A percentile compares a stretch with the other conserved stretches of the same genome.
Evolutionary conservation across 2,888 invertebrate species (phyloP).

Genomic region (Folsomia manolachei): DNA sequence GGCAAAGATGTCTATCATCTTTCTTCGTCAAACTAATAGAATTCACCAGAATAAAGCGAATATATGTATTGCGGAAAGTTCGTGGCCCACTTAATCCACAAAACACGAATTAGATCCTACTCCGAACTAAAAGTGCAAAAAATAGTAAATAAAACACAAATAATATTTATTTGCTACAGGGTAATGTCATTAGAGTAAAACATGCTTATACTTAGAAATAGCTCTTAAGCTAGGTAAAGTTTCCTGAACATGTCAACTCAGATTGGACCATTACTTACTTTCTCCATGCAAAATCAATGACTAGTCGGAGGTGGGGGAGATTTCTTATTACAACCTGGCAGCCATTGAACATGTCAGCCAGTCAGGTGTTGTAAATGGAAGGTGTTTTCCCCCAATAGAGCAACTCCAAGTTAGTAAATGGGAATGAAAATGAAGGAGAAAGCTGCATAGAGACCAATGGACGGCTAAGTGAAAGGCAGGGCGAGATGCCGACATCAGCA

Average conservation of each 20-base stretch:
- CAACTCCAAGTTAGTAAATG: no score
- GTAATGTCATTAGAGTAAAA: no score
- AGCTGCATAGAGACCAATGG: constrained; percentile 14
- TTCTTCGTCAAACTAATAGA: background rate
- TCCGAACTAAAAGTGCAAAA: no score
- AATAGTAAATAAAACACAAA: no score
- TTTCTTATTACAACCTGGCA: constrained; percentile 8
- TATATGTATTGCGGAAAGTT: background rate
- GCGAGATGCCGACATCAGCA: constrained; percentile 40
- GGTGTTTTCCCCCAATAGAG: constrained; percentile 43
- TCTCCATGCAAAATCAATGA: background rate
- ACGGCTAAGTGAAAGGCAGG: constrained; percentile 18
- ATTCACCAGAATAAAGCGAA: no score
- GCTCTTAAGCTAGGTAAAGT: background rate
- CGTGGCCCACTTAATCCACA: no score
- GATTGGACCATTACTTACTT: background rate
- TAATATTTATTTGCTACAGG: no score
- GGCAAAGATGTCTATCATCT: background rate
- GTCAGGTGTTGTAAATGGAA: constrained; percentile 50
- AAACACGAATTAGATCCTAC: background rate
- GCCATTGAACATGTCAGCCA: constrained; percentile 39
- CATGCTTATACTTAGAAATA: no score
- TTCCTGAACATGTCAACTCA: background rate
- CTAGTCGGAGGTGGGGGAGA: background rate
- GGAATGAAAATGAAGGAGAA: background rate